phyloP scores from a whole-genome alignment of 1,140 invertebrate species.

The Heliconius eleuchia region DNA sequence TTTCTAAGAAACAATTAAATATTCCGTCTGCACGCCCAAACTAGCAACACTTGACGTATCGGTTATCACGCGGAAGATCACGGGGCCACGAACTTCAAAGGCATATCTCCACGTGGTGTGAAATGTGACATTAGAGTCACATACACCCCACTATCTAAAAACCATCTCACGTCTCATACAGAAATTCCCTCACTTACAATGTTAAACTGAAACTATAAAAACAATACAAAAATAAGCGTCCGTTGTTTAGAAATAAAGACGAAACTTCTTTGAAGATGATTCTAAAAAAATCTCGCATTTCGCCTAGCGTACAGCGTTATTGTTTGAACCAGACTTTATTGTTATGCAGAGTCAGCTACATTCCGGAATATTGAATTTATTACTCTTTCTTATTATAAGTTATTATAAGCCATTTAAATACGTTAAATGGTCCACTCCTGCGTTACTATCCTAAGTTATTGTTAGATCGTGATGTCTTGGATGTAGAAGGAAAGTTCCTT shows the following conservation, averaged over 20 bases:
- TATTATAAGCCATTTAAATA: slow-evolving; percentile 42
- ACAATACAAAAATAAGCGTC: background rate
- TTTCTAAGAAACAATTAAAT: slow-evolving; percentile 18
- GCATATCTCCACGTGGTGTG: slow-evolving; percentile 45
- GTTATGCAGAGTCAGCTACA: slow-evolving; percentile 49
- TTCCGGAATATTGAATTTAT: slow-evolving; percentile 52
- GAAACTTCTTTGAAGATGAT: background rate
- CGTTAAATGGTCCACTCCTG: slow-evolving; percentile 19
- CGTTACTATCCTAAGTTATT: slow-evolving; percentile 6
- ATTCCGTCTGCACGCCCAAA: slow-evolving; percentile 10
- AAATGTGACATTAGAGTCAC: slow-evolving; percentile 45
- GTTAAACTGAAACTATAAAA: background rate
- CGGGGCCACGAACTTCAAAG: slow-evolving; percentile 33
- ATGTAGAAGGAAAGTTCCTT: background rate
- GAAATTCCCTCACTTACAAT: slow-evolving; percentile 41
- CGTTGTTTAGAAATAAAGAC: slow-evolving; percentile 6
- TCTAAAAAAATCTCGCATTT: background rate
- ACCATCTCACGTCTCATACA: slow-evolving; percentile 46
- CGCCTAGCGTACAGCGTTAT: slow-evolving; percentile 44
- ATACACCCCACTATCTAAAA: slow-evolving; percentile 35
- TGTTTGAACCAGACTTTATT: slow-evolving; percentile 48
- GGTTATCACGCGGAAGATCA: slow-evolving; percentile 39
- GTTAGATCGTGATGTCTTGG: slow-evolving; percentile 14
- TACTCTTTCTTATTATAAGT: slow-evolving; percentile 40
- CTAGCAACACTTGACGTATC: slow-evolving; percentile 27